These are phyloP conservation scores for Alentia gelatinosa DNA, from an alignment of 2,888 invertebrate species.

Conservation along the genomic window DNA sequence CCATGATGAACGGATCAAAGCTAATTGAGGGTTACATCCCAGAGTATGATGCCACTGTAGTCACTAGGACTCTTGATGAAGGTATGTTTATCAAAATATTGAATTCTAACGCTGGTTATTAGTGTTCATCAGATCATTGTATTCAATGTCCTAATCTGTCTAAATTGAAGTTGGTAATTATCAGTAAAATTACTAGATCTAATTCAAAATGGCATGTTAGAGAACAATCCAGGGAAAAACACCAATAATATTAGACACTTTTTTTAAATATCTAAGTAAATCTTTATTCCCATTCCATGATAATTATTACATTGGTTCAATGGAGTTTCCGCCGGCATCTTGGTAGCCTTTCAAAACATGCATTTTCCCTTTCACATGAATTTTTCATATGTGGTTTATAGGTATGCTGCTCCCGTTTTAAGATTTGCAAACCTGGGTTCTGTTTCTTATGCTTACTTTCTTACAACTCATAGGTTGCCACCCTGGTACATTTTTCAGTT, in stretches of 20 bases:
- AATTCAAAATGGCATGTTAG: background rate
- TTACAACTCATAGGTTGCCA: too few relatives aligned
- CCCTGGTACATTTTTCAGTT: too few relatives aligned
- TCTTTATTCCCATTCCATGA: background rate
- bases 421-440: too few relatives aligned
- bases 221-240: background rate
- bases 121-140: too few relatives aligned
- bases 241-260: background rate
- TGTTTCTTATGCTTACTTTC: too few relatives aligned
- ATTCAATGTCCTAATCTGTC: background rate
- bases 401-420: too few relatives aligned
- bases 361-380: too few relatives aligned
- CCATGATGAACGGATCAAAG: conserved; percentile 74
- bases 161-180: background rate
- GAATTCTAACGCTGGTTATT: too few relatives aligned
- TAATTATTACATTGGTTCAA: background rate
- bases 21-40: conserved; percentile 73
- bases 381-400: too few relatives aligned
- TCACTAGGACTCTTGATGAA: conserved; percentile 74
- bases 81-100: conserved; percentile 69
- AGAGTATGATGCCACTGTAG: conserved; percentile 75
- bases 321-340: background rate
- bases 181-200: background rate
- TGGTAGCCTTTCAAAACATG: too few relatives aligned
- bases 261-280: background rate